phyloP scores from a whole-genome alignment of 2,888 invertebrate species.

The Lycophotia porphyrea region DNA sequence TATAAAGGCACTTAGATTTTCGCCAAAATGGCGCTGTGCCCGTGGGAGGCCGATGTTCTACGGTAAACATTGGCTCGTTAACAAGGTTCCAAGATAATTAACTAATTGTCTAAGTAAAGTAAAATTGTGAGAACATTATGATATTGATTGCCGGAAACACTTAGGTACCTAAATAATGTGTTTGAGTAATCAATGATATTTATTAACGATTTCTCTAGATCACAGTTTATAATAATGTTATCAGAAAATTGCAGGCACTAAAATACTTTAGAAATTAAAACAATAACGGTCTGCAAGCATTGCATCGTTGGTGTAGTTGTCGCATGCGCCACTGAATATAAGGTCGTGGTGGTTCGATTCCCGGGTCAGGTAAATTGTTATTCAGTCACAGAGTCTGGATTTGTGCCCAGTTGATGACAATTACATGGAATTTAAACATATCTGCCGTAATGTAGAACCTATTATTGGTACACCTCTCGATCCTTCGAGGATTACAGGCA shows the following conservation, averaged over 20 bases:
- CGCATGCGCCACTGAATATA: neutral
- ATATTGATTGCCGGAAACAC: slow-evolving; percentile 17
- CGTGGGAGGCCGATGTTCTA: neutral
- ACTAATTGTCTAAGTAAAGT: slow-evolving; percentile 6
- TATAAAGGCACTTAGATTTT: neutral
- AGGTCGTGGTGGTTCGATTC: neutral
- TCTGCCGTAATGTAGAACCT: neutral
- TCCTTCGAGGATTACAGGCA: neutral
- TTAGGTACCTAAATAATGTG: neutral
- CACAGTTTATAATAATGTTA: neutral
- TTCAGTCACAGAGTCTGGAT: neutral
- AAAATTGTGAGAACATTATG: slow-evolving; percentile 23
- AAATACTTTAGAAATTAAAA: neutral
- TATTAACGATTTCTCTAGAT: slow-evolving; percentile 8
- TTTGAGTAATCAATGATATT: slow-evolving; percentile 2
- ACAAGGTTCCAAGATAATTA: slow-evolving; percentile 30
- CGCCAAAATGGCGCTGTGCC: neutral
- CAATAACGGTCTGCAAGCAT: no score
- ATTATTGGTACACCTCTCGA: neutral
- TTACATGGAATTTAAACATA: neutral
- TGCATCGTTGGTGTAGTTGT: neutral
- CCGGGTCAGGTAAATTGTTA: neutral
- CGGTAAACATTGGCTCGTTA: slow-evolving; percentile 27
- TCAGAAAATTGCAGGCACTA: neutral
- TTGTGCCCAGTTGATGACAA: neutral